Conservation (phyloP, 2,888 invertebrate species). For the Hyalella azteca region DNA sequence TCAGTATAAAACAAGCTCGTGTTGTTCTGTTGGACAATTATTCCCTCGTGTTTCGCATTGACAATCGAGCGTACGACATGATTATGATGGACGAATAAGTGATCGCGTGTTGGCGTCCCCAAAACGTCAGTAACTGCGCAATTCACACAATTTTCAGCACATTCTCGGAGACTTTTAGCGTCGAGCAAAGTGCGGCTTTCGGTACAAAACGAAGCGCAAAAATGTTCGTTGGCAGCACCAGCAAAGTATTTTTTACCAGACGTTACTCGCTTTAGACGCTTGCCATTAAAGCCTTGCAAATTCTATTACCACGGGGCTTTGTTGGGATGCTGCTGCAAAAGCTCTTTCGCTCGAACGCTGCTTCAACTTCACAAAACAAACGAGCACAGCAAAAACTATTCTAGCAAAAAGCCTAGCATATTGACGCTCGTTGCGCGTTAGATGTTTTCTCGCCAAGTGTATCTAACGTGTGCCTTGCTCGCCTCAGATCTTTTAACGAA, state of each 20-base stretch:
- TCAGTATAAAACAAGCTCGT: too few species aligned
- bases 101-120: too few species aligned
- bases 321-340: conserved; percentile 27
- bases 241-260: not conserved
- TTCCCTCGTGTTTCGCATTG: too few species aligned
- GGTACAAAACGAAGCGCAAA: conserved; percentile 5
- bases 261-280: conserved; percentile 33
- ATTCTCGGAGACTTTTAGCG: conserved; percentile 5
- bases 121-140: not conserved
- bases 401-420: not conserved
- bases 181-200: conserved; percentile 2
- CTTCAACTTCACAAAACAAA: conserved; percentile 22
- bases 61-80: too few species aligned
- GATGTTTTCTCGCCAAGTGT: conserved; percentile 9
- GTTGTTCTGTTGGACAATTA: too few species aligned
- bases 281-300: conserved; percentile 34
- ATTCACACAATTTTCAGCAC: not conserved
- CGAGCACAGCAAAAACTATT: conserved; percentile 1
- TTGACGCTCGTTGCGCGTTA: not conserved
- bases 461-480: not conserved
- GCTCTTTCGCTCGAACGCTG: conserved; percentile 10
- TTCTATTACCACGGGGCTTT: conserved; percentile 26
- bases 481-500: not conserved
- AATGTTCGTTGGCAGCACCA: not conserved
- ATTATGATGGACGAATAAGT: too few species aligned